Base-by-base conservation (phyloP, 2,113 vertebrate species). In the Dasyornis broadbenti region DNA sequence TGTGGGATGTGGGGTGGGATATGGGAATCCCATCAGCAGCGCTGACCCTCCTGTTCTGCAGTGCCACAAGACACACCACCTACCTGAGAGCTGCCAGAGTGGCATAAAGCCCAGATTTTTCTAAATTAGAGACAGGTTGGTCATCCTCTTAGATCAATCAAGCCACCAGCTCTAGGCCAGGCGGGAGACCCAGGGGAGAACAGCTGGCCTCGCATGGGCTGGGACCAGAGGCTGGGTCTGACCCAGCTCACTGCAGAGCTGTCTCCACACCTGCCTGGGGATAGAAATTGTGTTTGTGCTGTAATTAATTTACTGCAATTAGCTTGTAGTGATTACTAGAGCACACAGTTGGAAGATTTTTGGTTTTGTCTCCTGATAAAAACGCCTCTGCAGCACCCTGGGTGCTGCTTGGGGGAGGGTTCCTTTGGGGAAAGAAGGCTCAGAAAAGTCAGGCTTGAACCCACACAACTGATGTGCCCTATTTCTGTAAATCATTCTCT, bases 281-380 rank as follows among this genome's bases (percentile, higher is more conserved):
- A 78, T 63, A 71, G 40, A 23, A 86, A 89, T 15, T 10, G 42
- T 80, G 79, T 70, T 86, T 81, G 77, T 57, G 91, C 65, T 76
- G 83, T 64, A 78, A 97, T 92, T 94, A 89, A 92, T 95, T 92
- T 69, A 70, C 84, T 57, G 91, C 84, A 76, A 94, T 95, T 95
- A 95, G 73, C 65, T 85, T 19, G 23, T 17, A 64, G 93, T 35
- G 89, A 85, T 95, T 71, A 42, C 65, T 24, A 53, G 49, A 92
- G 86, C 84, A 65, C 89, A 78, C 23, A 49, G 50, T 68, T 45
- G 11, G 49, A 52, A 42, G 75, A 7, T 13, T 52, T 44, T 59
- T 20, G 68, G 42, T 30, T 35, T 52, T 20, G 44, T 56, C 59
- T 84, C 88, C 57, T 73, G 35, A 68, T 73, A 56, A 14, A 90